Percentiles rank a stretch among this genome's conserved stretches.
These are phyloP conservation scores for Colletes latitarsis DNA, from an alignment of 1,140 invertebrate species.

Conservation along the genomic window DNA sequence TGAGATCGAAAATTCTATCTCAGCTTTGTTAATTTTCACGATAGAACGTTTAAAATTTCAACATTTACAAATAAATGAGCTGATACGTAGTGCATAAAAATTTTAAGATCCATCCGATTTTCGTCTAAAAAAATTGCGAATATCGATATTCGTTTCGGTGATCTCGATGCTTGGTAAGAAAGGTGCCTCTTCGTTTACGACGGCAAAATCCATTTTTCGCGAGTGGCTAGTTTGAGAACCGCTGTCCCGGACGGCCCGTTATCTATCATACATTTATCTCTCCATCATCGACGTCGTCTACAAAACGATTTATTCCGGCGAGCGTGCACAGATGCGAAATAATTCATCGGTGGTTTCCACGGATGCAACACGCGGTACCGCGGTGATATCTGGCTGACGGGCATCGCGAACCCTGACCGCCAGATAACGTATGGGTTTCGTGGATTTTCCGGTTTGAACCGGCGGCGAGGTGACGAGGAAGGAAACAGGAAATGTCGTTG, in stretches of 20 bases:
- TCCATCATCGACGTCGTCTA: slow-evolving; percentile 29
- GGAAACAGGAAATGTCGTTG: slow-evolving; percentile 62
- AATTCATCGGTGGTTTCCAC: slow-evolving; percentile 58
- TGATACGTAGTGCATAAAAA: no score
- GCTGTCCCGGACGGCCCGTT: neutral
- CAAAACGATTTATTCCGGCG: slow-evolving; percentile 43
- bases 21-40: no score
- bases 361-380: slow-evolving; percentile 3
- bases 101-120: no score
- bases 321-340: slow-evolving; percentile 52
- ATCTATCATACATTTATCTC: slow-evolving; percentile 14
- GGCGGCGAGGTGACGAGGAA: slow-evolving; percentile 46
- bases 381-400: slow-evolving; percentile 55
- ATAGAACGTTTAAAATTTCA: no score
- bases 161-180: no score
- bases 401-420: slow-evolving; percentile 46
- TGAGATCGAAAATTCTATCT: no score
- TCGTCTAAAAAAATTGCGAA: no score
- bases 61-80: no score
- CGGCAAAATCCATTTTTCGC: no score
- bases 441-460: slow-evolving; percentile 71
- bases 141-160: no score
- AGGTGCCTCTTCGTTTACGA: no score
- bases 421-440: slow-evolving; percentile 60
- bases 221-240: neutral